Percentiles rank a stretch among this genome's conserved stretches.
These are phyloP conservation scores for Ceyx margarethae DNA, from an alignment of 2,113 vertebrate genomes.

Conservation along the genomic window DNA sequence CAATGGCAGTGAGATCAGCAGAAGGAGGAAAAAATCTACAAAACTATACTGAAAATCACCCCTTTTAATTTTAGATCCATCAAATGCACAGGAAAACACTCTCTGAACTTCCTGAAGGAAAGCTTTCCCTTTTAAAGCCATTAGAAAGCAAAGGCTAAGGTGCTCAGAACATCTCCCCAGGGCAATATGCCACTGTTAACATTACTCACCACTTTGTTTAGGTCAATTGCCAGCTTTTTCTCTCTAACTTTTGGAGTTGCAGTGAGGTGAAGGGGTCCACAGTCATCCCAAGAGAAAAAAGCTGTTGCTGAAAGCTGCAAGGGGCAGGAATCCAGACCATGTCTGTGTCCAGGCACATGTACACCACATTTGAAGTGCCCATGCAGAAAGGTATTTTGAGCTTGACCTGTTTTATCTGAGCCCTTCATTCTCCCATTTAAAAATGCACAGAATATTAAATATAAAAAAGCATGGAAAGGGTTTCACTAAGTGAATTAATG, in stretches of 20 bases:
- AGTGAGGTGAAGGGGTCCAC: neutral
- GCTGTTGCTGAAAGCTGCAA: neutral
- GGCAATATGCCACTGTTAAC: neutral
- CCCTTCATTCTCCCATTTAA: neutral
- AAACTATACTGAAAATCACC: fast-evolving
- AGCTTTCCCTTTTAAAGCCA: neutral
- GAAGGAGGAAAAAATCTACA: neutral
- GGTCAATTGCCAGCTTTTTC: neutral
- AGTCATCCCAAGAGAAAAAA: neutral
- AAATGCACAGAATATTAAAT: neutral
- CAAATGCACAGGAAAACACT: neutral
- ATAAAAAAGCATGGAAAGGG: neutral
- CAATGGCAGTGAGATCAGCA: neutral
- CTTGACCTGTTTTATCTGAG: neutral
- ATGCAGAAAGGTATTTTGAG: neutral
- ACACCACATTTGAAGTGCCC: neutral
- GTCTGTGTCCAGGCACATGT: neutral
- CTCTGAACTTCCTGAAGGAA: neutral
- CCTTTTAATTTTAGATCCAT: neutral
- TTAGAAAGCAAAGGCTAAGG: neutral
- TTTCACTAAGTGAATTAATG: neutral
- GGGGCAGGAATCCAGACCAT: neutral
- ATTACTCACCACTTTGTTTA: neutral
- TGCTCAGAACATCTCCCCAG: neutral
- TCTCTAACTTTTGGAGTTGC: neutral